These are phyloP conservation scores for Xiphorhynchus elegans DNA, from an alignment of 2,113 vertebrate genomes.

Conservation along the genomic window DNA sequence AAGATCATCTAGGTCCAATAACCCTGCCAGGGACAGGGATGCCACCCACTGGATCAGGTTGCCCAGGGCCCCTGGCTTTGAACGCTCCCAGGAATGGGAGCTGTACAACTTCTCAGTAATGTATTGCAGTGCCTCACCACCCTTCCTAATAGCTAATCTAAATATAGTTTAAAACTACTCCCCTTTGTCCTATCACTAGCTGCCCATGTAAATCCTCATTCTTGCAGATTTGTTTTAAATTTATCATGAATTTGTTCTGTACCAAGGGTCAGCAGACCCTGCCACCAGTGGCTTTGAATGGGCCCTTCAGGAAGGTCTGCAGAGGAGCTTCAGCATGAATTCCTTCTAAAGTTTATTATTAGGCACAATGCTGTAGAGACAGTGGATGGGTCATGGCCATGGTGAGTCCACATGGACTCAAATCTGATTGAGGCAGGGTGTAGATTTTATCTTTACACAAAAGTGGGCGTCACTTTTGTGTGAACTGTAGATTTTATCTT, in stretches of 20 bases:
- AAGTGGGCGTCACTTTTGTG: not conserved
- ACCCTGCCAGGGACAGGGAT: not conserved
- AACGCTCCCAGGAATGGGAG: not conserved
- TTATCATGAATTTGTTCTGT: not conserved
- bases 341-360: not conserved
- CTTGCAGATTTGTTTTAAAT: not conserved
- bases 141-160: not conserved
- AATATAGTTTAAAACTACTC: not conserved
- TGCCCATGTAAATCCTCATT: not conserved
- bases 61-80: not conserved
- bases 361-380: not conserved
- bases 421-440: not conserved
- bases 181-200: not conserved
- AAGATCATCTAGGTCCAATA: not conserved
- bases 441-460: not conserved
- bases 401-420: not conserved
- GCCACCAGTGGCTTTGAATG: not conserved
- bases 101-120: not conserved
- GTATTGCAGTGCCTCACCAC: not conserved
- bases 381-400: accelerated
- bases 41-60: not conserved
- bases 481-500: not conserved
- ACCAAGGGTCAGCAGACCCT: not conserved
- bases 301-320: not conserved
- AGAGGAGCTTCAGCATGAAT: not conserved